A percentile compares a stretch with the other conserved stretches of the same genome.
Evolutionary conservation across 2,888 invertebrate species (phyloP).

Genomic region (Coronaproctus castanopsis): DNA sequence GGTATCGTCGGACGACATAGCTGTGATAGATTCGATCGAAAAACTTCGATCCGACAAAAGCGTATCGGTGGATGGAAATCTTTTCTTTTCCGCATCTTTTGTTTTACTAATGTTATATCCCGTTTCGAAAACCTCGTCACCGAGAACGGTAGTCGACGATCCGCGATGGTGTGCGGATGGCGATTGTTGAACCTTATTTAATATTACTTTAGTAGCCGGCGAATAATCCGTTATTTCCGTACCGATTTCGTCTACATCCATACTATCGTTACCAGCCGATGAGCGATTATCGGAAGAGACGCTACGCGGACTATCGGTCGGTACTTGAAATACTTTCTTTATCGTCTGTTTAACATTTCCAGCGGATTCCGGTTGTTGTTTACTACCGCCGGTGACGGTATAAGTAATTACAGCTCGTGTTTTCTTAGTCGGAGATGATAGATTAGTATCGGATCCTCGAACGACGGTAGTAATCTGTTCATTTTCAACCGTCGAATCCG

Average conservation of each 20-base stretch:
- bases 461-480: neutral
- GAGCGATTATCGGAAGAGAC: neutral
- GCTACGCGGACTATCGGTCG: neutral
- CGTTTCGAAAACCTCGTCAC: neutral
- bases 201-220: too few relatives aligned
- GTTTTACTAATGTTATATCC: neutral
- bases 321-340: neutral
- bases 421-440: neutral
- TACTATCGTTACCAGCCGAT: neutral
- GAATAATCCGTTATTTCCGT: too few relatives aligned
- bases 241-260: neutral
- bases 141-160: too few relatives aligned
- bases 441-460: neutral
- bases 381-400: neutral
- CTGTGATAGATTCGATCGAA: neutral
- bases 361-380: neutral
- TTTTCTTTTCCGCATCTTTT: neutral
- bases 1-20: neutral
- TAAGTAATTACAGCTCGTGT: neutral
- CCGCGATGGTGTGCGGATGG: too few relatives aligned
- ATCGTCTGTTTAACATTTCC: neutral
- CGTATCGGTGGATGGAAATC: neutral
- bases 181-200: too few relatives aligned
- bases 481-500: neutral
- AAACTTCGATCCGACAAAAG: neutral